phyloP scores from a whole-genome alignment of 30 jellyfish, hydroid and myxozoan genomes.

The Hydractinia symbiolongicarpus region DNA sequence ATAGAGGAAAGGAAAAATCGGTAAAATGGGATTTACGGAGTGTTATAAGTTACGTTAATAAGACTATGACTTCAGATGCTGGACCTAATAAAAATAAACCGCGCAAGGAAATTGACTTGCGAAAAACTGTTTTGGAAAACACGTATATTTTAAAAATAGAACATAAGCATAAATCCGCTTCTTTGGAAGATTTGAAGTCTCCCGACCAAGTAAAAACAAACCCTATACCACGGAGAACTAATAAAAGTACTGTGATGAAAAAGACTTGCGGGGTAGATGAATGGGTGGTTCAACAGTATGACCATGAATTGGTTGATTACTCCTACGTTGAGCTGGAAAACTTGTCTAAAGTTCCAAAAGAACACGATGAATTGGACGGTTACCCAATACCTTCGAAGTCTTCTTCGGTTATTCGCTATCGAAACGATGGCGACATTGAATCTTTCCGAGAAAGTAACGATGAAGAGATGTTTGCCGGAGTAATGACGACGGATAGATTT shows the following conservation, averaged over 20 bases:
- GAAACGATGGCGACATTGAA: conserved; percentile 16
- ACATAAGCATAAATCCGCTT: neutral
- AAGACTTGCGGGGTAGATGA: conserved; percentile 6
- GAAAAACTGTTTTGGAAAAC: neutral
- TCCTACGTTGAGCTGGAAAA: conserved; percentile 17
- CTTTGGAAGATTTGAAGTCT: neutral
- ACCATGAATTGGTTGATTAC: conserved; percentile 3
- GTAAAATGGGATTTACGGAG: conserved; percentile 33
- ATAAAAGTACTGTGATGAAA: neutral
- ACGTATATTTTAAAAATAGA: neutral
- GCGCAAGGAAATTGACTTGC: neutral
- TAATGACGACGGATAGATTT: conserved; percentile 9
- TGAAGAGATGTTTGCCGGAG: neutral
- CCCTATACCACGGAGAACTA: neutral
- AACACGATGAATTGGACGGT: conserved; percentile 26
- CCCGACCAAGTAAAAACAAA: neutral
- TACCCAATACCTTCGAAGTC: neutral
- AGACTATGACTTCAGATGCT: neutral
- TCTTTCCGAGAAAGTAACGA: neutral
- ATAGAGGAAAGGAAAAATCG: neutral
- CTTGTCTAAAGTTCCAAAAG: conserved; percentile 29
- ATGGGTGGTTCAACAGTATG: conserved; percentile 9
- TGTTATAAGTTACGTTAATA: conserved; percentile 15
- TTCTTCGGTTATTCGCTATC: neutral
- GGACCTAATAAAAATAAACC: neutral